Conservation (phyloP, 2,113 vertebrate genomes). For the Hyaena hyaena region DNA sequence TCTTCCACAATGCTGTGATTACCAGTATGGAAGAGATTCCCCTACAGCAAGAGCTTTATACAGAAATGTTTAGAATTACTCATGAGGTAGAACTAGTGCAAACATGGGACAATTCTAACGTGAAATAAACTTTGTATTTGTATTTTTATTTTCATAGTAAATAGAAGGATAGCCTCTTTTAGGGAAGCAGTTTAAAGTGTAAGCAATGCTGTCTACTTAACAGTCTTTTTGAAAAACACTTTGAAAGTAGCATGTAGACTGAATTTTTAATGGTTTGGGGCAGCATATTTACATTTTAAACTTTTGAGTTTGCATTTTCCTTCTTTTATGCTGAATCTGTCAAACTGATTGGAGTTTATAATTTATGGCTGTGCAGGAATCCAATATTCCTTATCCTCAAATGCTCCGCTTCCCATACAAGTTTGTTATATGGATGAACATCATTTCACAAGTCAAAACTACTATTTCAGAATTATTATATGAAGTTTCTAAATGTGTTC, state of each 20-base stretch:
- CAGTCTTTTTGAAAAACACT: neutral
- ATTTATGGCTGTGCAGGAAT: slow-evolving; percentile 51
- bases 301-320: slow-evolving; percentile 55
- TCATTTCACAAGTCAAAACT: neutral
- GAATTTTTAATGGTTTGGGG: slow-evolving; percentile 37
- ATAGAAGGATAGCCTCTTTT: neutral
- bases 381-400: slow-evolving; percentile 58
- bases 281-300: slow-evolving; percentile 61
- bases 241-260: slow-evolving; percentile 28
- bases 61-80: neutral
- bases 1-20: neutral
- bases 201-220: neutral
- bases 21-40: neutral
- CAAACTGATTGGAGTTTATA: slow-evolving; percentile 59
- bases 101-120: neutral
- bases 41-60: neutral
- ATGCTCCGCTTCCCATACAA: neutral
- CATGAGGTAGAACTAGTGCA: neutral
- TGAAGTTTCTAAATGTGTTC: neutral
- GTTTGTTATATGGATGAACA: neutral
- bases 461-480: neutral
- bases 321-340: slow-evolving; percentile 46
- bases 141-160: neutral
- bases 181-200: slow-evolving; percentile 1
- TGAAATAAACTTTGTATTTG: neutral